These are phyloP conservation scores for Lota lota DNA, from an alignment of 2,113 vertebrate genomes.

Conservation along the genomic window DNA sequence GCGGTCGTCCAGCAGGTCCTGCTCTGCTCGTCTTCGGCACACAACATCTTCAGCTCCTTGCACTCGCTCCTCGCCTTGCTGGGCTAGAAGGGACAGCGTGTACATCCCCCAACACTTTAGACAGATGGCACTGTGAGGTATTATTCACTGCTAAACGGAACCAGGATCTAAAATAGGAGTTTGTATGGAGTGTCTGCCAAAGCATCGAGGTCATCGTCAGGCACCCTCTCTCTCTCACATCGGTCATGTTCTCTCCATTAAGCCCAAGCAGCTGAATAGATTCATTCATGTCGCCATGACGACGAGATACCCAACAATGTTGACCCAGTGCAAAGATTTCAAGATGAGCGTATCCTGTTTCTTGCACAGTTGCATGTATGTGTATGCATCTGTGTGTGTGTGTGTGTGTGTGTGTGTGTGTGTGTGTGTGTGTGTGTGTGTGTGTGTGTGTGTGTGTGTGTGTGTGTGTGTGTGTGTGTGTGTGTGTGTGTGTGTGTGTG, in stretches of 20 bases:
- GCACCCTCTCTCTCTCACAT: no score
- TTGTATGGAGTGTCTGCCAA: no score
- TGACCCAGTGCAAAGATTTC: conserved; percentile 26
- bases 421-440: no score
- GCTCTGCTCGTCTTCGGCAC: conserved; percentile 93
- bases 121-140: no score
- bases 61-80: conserved; percentile 84
- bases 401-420: no score
- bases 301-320: conserved; percentile 35
- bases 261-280: conserved; percentile 28
- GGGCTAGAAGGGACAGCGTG: conserved; percentile 70
- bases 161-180: no score
- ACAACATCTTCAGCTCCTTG: conserved; percentile 90
- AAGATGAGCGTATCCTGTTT: background rate
- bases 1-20: conserved; percentile 93
- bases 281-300: conserved; percentile 47
- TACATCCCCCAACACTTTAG: no score
- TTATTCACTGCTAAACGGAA: no score
- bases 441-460: no score
- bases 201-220: no score
- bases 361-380: no score
- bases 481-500: conserved; percentile 12
- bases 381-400: no score
- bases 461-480: background rate
- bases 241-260: conserved; percentile 1